Conservation (phyloP, 2,113 vertebrate species). For the Channa argus region DNA sequence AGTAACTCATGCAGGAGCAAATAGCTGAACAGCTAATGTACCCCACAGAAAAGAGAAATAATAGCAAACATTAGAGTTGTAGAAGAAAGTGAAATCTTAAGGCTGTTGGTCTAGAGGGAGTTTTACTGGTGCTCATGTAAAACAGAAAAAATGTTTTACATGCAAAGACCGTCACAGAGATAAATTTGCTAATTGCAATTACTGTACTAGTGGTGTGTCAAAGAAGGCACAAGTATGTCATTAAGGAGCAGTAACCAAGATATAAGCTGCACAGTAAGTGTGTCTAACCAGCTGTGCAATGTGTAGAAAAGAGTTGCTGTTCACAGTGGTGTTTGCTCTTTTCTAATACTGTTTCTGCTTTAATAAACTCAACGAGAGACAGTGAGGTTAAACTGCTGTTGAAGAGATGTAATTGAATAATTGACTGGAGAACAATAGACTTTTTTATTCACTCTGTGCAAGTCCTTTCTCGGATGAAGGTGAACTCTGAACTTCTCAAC, state of each 20-base stretch:
- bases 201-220: constrained; percentile 11
- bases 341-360: constrained; percentile 41
- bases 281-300: constrained; percentile 7
- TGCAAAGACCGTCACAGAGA: background rate
- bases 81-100: constrained; percentile 5
- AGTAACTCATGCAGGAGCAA: constrained; percentile 61
- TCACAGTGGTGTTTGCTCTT: background rate
- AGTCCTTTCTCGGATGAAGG: constrained; percentile 57
- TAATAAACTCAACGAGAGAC: constrained; percentile 63
- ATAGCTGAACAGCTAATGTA: constrained; percentile 63
- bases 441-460: constrained; percentile 58
- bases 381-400: constrained; percentile 68
- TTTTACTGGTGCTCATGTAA: background rate
- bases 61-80: background rate
- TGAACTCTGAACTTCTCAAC: constrained; percentile 56
- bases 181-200: background rate
- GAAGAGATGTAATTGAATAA: constrained; percentile 76
- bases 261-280: background rate
- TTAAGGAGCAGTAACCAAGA: constrained; percentile 22
- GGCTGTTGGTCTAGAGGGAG: background rate
- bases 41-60: constrained; percentile 20
- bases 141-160: constrained; percentile 17
- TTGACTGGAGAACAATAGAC: constrained; percentile 67
- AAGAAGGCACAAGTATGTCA: constrained; percentile 18
- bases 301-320: constrained; percentile 1